Conservation (phyloP, 2,113 vertebrate species). For the Brachyhypopomus gauderio region DNA sequence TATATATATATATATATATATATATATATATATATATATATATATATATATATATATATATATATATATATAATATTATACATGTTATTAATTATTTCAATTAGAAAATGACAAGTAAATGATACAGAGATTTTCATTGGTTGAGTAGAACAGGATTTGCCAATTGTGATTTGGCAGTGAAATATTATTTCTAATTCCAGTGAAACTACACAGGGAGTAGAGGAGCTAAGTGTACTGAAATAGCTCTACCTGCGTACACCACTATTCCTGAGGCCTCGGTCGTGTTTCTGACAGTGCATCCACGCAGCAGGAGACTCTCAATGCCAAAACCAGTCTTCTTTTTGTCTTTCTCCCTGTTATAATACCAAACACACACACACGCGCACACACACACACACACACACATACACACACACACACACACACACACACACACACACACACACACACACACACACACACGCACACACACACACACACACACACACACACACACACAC, state of each 20-base stretch:
- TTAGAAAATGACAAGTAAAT: too few relatives aligned
- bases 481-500: too few relatives aligned
- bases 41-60: too few relatives aligned
- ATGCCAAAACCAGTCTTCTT: slow-evolving; percentile 81
- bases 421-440: too few relatives aligned
- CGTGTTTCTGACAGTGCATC: slow-evolving; percentile 91
- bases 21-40: too few relatives aligned
- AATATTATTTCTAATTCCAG: not conserved
- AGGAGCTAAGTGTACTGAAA: not conserved
- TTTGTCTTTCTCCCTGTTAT: slow-evolving; percentile 81
- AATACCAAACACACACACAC: slow-evolving; percentile 52
- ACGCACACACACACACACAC: too few relatives aligned
- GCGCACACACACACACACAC: not conserved
- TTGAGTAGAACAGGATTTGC: not conserved
- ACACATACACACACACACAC: too few relatives aligned
- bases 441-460: slow-evolving; percentile 9
- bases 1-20: too few relatives aligned
- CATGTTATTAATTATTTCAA: too few relatives aligned
- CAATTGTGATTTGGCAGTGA: not conserved
- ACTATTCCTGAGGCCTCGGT: slow-evolving; percentile 89
- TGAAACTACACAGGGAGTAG: not conserved
- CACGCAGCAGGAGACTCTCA: slow-evolving; percentile 89
- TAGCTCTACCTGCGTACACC: slow-evolving; percentile 86
- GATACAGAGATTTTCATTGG: not conserved
- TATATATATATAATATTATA: too few relatives aligned